These are phyloP conservation scores for Deilephila elpenor DNA, from an alignment of 2,888 invertebrate genomes.

Conservation along the genomic window DNA sequence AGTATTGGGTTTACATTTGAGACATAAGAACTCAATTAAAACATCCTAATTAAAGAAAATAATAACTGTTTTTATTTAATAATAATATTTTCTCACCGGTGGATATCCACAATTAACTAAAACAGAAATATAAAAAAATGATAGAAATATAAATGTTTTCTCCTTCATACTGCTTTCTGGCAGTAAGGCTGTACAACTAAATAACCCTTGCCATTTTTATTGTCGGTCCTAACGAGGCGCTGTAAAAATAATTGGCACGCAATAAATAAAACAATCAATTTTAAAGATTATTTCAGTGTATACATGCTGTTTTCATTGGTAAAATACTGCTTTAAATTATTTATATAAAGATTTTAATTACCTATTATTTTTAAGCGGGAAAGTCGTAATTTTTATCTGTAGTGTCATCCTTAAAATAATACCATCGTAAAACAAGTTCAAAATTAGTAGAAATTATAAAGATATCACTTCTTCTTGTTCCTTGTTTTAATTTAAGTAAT, in stretches of 20 bases:
- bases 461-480: too few species aligned
- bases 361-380: not conserved
- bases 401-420: not conserved
- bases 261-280: not conserved
- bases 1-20: too few species aligned
- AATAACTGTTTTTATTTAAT: not conserved
- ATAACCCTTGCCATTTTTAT: not conserved
- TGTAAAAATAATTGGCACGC: constrained; percentile 3
- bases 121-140: constrained; percentile 40
- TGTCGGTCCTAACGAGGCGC: not conserved
- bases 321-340: too few species aligned
- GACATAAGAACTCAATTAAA: too few species aligned
- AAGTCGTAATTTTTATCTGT: not conserved
- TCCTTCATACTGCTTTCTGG: constrained; percentile 3
- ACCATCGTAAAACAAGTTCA: not conserved
- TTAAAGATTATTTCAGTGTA: not conserved
- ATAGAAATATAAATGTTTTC: constrained; percentile 15
- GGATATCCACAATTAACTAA: constrained; percentile 47
- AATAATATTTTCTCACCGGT: constrained; percentile 47
- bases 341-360: too few species aligned
- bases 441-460: not conserved
- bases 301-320: not conserved
- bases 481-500: too few species aligned
- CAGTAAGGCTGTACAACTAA: not conserved
- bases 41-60: too few species aligned